phyloP scores from a whole-genome alignment of 2,113 vertebrate species.

The Lanius ludovicianus region DNA sequence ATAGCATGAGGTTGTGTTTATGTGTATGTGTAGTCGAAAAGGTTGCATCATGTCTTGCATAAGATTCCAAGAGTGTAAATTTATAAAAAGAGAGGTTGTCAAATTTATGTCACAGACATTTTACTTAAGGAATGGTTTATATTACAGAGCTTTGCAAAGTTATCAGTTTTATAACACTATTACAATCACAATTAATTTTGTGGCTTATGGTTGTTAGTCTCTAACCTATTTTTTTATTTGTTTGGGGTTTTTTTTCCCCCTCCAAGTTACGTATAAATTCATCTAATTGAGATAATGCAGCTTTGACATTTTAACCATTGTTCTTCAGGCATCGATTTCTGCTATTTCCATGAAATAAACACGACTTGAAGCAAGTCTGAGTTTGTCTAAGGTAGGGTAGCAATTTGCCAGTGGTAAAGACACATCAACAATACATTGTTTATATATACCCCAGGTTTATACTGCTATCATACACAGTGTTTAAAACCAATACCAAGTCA shows the following conservation, averaged over 20 bases:
- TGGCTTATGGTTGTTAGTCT: slow-evolving; percentile 58
- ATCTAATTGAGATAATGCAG: slow-evolving; percentile 62
- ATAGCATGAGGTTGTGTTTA: slow-evolving; percentile 66
- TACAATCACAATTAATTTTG: slow-evolving; percentile 68
- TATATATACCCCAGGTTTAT: slow-evolving; percentile 53
- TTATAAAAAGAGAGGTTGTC: slow-evolving; percentile 71
- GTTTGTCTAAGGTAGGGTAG: slow-evolving; percentile 74
- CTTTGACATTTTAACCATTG: slow-evolving; percentile 58
- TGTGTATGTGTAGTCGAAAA: slow-evolving; percentile 39
- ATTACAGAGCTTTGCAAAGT: slow-evolving; percentile 63
- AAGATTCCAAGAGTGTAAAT: slow-evolving; percentile 57
- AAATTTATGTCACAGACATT: slow-evolving; percentile 69
- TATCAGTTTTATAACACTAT: slow-evolving; percentile 73
- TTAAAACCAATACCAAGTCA: slow-evolving; percentile 56
- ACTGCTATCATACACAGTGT: slow-evolving; percentile 55
- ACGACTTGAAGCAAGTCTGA: slow-evolving; percentile 76
- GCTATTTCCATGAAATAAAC: slow-evolving; percentile 67
- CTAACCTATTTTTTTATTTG: neutral
- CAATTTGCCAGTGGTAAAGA: slow-evolving; percentile 74
- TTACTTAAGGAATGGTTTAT: slow-evolving; percentile 68
- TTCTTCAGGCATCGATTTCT: slow-evolving; percentile 63
- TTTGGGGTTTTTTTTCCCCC: neutral
- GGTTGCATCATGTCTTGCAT: slow-evolving; percentile 59
- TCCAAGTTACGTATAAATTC: slow-evolving; percentile 21
- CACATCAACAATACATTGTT: slow-evolving; percentile 52